Percentiles rank a stretch among this genome's conserved stretches.
These are phyloP conservation scores for Lepidocolaptes lacrymiger DNA, from an alignment of 2,797 vertebrate genomes.

Conservation along the genomic window DNA sequence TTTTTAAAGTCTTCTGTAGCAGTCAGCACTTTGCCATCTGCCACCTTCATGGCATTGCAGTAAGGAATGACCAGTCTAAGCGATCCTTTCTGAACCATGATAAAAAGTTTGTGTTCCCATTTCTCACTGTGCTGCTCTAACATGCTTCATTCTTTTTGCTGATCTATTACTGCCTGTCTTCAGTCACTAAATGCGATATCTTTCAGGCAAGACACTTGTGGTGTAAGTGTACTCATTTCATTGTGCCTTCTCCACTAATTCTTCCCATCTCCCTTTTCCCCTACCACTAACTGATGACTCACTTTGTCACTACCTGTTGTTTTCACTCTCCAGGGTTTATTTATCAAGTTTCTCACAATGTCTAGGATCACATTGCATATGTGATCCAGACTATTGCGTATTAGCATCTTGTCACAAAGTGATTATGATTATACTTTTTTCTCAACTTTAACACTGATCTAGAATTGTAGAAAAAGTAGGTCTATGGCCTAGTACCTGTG, in stretches of 20 bases:
- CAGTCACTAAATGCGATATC: conserved; percentile 4
- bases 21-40: conserved; percentile 46
- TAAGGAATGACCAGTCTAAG: neutral
- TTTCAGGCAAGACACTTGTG: conserved; percentile 26
- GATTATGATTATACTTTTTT: neutral
- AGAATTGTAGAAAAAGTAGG: neutral
- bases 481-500: neutral
- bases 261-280: neutral
- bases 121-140: neutral
- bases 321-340: conserved; percentile 28
- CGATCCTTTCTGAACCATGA: conserved; percentile 35
- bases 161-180: conserved; percentile 39
- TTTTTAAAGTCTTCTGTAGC: conserved; percentile 26
- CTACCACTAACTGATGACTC: neutral
- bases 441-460: neutral
- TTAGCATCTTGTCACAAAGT: neutral
- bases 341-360: conserved; percentile 24
- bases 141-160: neutral
- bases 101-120: neutral
- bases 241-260: conserved; percentile 33
- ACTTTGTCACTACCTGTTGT: neutral
- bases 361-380: neutral
- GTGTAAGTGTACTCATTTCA: neutral
- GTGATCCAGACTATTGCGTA: conserved; percentile 7
- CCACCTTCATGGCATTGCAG: neutral